phyloP scores from a whole-genome alignment of 1,140 invertebrate species.

The Cydia fagiglandana region DNA sequence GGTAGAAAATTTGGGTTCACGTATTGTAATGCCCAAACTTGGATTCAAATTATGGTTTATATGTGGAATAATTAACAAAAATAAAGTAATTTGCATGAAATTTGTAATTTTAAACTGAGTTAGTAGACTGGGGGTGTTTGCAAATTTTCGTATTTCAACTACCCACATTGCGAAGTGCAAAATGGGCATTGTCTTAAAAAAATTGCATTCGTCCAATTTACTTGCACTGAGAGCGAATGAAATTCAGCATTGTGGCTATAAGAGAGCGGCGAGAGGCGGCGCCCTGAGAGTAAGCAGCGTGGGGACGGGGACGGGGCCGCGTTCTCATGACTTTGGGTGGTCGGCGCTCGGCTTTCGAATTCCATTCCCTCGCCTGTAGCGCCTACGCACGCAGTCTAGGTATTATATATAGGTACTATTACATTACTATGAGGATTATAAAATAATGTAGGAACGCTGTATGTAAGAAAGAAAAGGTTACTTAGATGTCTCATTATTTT shows the following conservation, averaged over 20 bases:
- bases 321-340: slow-evolving; percentile 78
- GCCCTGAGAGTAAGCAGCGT: slow-evolving; percentile 54
- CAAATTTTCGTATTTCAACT: not conserved
- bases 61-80: not conserved
- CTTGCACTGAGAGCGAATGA: slow-evolving; percentile 66
- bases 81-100: not conserved
- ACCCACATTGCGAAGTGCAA: not conserved
- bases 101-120: not conserved
- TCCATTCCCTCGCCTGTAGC: slow-evolving; percentile 73
- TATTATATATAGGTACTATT: slow-evolving; percentile 38
- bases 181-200: slow-evolving; percentile 44
- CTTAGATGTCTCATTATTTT: not conserved
- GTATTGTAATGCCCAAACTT: not conserved
- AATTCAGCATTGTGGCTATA: slow-evolving; percentile 73
- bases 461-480: no score
- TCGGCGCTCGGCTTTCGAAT: slow-evolving; percentile 77
- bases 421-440: not conserved
- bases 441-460: not conserved
- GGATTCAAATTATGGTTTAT: not conserved
- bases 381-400: slow-evolving; percentile 69
- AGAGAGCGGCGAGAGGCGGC: slow-evolving; percentile 68
- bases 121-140: not conserved
- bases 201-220: slow-evolving; percentile 53
- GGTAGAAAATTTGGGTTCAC: slow-evolving; percentile 13
- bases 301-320: slow-evolving; percentile 67